These are phyloP conservation scores for Machimus atricapillus DNA, from an alignment of 2,888 invertebrate species.

Conservation along the genomic window DNA sequence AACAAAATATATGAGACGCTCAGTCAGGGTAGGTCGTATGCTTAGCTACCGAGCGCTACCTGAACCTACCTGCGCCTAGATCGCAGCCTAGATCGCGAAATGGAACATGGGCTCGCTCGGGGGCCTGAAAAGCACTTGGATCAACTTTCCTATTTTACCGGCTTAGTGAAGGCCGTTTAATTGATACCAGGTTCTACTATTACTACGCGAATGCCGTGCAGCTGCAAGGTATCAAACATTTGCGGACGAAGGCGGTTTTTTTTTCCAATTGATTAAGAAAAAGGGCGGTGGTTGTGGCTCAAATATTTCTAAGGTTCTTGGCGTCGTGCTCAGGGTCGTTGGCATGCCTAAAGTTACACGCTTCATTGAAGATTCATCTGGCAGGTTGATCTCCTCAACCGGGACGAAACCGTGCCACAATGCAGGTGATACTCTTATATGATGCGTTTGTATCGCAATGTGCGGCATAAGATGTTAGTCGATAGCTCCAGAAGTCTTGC, in stretches of 20 bases:
- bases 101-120: neutral
- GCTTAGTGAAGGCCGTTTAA: neutral
- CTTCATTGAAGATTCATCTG: neutral
- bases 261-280: neutral
- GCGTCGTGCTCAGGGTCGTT: neutral
- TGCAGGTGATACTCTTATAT: neutral
- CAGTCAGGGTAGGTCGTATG: neutral
- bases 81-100: neutral
- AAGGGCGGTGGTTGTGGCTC: neutral
- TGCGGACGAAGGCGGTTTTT: neutral
- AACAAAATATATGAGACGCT: neutral
- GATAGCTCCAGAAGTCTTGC: neutral
- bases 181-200: neutral
- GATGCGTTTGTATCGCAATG: neutral
- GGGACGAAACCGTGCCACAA: neutral
- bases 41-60: neutral
- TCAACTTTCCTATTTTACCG: neutral
- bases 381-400: neutral
- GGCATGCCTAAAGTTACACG: neutral
- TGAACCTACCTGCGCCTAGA: neutral
- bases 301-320: neutral
- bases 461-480: neutral
- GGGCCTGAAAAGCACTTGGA: neutral
- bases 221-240: neutral
- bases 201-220: neutral